These are phyloP conservation scores for Drosophila birchii DNA, from an alignment of 2,888 invertebrate species.

Conservation along the genomic window DNA sequence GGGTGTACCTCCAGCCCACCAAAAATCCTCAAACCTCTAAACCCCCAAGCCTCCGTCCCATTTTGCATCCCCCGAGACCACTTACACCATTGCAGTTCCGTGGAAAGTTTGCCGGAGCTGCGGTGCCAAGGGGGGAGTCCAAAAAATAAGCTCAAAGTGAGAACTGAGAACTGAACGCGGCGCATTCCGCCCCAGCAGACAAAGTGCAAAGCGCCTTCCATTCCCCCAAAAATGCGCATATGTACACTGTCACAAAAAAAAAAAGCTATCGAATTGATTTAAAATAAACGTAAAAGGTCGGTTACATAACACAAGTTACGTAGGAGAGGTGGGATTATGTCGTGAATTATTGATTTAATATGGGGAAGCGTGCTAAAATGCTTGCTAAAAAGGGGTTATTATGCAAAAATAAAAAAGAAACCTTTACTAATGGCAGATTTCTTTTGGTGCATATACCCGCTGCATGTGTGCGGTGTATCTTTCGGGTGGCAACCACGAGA, in stretches of 20 bases:
- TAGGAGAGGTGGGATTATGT: no score
- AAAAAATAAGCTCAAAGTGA: constrained; percentile 69
- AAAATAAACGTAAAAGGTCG: not conserved
- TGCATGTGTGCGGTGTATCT: constrained; percentile 56
- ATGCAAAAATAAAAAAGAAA: not conserved
- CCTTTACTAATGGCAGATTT: not conserved
- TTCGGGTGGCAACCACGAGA: constrained; percentile 58
- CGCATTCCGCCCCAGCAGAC: constrained; percentile 78
- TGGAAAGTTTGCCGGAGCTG: constrained; percentile 63
- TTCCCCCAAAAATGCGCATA: constrained; percentile 4
- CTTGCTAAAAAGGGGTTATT: not conserved
- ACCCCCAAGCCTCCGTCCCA: constrained; percentile 2
- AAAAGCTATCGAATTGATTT: not conserved
- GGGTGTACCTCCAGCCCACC: constrained; percentile 31
- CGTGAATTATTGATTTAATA: not conserved
- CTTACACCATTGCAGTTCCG: constrained; percentile 67
- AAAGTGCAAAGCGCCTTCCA: constrained; percentile 70
- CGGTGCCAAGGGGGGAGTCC: constrained; percentile 30
- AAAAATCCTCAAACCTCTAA: not conserved
- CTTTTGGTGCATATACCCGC: not conserved
- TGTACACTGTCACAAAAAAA: constrained; percentile 1
- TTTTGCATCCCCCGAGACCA: constrained; percentile 59
- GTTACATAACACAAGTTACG: not conserved
- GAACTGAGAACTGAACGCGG: constrained; percentile 73
- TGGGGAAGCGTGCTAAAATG: not conserved